These are phyloP conservation scores for Coregonus clupeaformis DNA, from an alignment of 2,113 vertebrate species.

Conservation along the genomic window DNA sequence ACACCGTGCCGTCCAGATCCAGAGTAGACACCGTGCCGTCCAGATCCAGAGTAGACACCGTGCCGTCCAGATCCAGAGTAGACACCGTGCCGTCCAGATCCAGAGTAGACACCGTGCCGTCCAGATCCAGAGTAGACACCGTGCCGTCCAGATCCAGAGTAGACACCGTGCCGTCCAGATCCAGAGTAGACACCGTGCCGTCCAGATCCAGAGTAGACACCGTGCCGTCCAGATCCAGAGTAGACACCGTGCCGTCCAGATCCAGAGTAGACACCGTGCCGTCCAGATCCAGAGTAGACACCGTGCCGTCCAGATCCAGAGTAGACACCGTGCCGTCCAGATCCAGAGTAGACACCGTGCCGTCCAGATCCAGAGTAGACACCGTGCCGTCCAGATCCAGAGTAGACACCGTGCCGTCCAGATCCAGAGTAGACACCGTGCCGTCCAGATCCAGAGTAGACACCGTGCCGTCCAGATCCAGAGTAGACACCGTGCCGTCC, in stretches of 20 bases:
- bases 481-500: constrained; percentile 75
- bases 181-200: constrained; percentile 74
- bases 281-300: constrained; percentile 74
- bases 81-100: constrained; percentile 69
- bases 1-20: constrained; percentile 70
- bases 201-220: constrained; percentile 74
- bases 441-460: constrained; percentile 73
- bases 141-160: constrained; percentile 74
- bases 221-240: constrained; percentile 73
- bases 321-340: constrained; percentile 73
- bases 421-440: constrained; percentile 74
- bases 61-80: constrained; percentile 74
- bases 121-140: constrained; percentile 74
- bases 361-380: constrained; percentile 74
- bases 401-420: constrained; percentile 74
- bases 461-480: constrained; percentile 71
- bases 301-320: constrained; percentile 72
- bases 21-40: constrained; percentile 75
- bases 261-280: constrained; percentile 74
- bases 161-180: constrained; percentile 70
- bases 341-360: constrained; percentile 74
- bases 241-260: constrained; percentile 72
- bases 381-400: constrained; percentile 71
- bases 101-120: constrained; percentile 75
- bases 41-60: constrained; percentile 74